phyloP scores from a whole-genome alignment of 2,797 vertebrate genomes.

The Dermochelys coriacea region DNA sequence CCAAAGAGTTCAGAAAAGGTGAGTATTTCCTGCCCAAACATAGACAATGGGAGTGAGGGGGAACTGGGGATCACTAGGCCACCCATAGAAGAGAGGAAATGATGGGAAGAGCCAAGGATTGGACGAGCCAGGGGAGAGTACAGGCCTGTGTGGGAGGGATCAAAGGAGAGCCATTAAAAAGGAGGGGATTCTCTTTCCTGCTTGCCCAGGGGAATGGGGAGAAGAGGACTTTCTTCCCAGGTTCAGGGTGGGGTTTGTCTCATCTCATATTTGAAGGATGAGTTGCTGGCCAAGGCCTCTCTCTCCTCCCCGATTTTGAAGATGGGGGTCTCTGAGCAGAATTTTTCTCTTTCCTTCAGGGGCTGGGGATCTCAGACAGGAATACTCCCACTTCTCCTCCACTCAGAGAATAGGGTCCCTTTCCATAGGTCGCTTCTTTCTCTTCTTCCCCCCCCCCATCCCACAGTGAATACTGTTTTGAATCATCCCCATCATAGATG shows the following conservation, averaged over 20 bases:
- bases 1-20: not conserved
- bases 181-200: too few species aligned
- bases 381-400: not conserved
- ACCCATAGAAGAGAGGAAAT: too few species aligned
- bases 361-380: not conserved
- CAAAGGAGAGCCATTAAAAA: not conserved
- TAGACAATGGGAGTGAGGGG: too few species aligned
- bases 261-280: too few species aligned
- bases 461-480: not conserved
- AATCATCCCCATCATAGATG: not conserved
- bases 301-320: not conserved
- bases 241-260: too few species aligned
- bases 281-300: not conserved
- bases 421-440: not conserved
- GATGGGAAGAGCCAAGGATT: too few species aligned
- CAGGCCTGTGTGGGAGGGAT: not conserved
- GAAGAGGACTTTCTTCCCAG: too few species aligned
- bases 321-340: fast-evolving
- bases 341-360: not conserved
- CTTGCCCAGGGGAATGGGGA: too few species aligned
- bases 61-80: too few species aligned
- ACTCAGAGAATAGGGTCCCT: not conserved
- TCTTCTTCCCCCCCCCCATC: not conserved
- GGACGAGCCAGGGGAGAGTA: not conserved
- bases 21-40: too few species aligned